Evolutionary conservation across 2,888 invertebrate species (phyloP), one percentile per base, ranked within the genome.

Genomic region (Meandrusa payeni): DNA sequence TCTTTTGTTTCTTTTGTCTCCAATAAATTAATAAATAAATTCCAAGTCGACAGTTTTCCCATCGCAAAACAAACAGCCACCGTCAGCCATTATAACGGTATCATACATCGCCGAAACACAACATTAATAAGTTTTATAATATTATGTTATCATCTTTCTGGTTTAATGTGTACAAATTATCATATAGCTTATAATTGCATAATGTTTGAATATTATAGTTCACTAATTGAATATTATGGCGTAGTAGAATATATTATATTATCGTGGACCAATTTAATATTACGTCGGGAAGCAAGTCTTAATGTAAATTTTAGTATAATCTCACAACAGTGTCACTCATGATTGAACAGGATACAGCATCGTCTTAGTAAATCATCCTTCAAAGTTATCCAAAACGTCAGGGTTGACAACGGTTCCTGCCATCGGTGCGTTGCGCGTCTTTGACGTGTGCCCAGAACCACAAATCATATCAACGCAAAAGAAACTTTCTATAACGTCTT

Each of bases 371-470:
- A 64, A 74, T 76, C 73, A 85, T 80, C 75, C 63, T 78, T 82
- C 78, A 78, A 77, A 81, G 64, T 76, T 76, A 83, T 81, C 76
- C 76, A 55, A 60, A 56, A 74, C 73, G 82, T 86, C 85, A 82
- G 76, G 80, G 77, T 77, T 86, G 85, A 87, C 82, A 76, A 70
- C 63, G 75, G 80, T 74, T 71, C 79, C 75, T 77, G 79, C 73
- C 81, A 77, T 75, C 76, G 75, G 75, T 61, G 63, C 70, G 71
- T 76, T 69, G 72, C 70, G 59, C 57, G 75, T 72, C 79, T 76
- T 65, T 76, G 64, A 66, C 69, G 65, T 68, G 60, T 61, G 57
- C 63, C 59, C 52, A 48, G 55, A 60, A 47, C 38, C 13, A 11
- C 33, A 27, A 41, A 12, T 15, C 11, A 12, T 6, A n/a, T 13